These are phyloP conservation scores for Drosophila burlai DNA, from an alignment of 1,140 invertebrate species.

Conservation along the genomic window DNA sequence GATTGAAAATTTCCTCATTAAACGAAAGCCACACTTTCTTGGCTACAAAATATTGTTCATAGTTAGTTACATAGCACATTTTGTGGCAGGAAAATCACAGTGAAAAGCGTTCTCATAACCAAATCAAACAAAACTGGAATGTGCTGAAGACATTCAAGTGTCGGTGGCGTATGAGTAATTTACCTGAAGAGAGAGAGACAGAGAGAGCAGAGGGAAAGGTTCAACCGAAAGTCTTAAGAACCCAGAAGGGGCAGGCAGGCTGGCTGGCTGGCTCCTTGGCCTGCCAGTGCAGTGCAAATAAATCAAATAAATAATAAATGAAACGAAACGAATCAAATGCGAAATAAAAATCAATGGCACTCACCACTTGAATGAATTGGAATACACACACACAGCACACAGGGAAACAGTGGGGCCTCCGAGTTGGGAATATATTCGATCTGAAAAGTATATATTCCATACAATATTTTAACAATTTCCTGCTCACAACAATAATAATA, in stretches of 20 bases:
- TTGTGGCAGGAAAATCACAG: constrained; percentile 47
- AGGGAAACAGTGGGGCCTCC: constrained; percentile 3
- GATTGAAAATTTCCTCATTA: neutral
- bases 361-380: constrained; percentile 78
- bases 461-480: neutral
- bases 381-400: constrained; percentile 44
- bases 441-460: too few species aligned
- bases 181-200: constrained; percentile 25
- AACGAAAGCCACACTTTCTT: neutral
- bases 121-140: constrained; percentile 44
- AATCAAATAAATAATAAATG: constrained; percentile 83
- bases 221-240: constrained; percentile 4
- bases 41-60: neutral
- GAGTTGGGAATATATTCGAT: too few species aligned
- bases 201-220: constrained; percentile 26
- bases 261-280: constrained; percentile 4
- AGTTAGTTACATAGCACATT: neutral
- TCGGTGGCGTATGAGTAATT: constrained; percentile 76
- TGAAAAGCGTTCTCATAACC: constrained; percentile 36
- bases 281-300: constrained; percentile 68
- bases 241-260: neutral
- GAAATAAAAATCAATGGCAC: constrained; percentile 82
- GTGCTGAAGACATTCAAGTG: constrained; percentile 53
- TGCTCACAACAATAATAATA: neutral
- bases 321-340: constrained; percentile 81